These are phyloP conservation scores for Agrotis clavis DNA, from an alignment of 2,888 invertebrate species.

Conservation along the genomic window DNA sequence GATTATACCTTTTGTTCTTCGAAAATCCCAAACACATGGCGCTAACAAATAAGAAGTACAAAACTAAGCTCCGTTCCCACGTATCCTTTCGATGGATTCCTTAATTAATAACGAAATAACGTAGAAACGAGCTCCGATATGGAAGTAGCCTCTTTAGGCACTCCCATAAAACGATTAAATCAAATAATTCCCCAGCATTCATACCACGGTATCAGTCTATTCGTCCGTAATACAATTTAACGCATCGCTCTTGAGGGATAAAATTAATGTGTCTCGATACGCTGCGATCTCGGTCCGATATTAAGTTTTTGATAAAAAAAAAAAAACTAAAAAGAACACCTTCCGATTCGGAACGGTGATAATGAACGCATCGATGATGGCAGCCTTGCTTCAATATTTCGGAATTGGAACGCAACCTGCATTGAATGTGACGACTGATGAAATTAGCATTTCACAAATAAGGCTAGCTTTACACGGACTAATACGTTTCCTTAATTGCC, in stretches of 20 bases:
- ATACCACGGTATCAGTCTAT: constrained; percentile 80
- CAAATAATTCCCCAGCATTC: constrained; percentile 84
- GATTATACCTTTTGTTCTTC: constrained; percentile 83
- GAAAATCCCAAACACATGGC: constrained; percentile 83
- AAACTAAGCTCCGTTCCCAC: constrained; percentile 83
- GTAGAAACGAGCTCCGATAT: constrained; percentile 80
- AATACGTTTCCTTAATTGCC: constrained; percentile 77
- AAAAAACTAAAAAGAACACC: constrained; percentile 68
- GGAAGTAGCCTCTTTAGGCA: constrained; percentile 85
- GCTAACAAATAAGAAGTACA: constrained; percentile 73
- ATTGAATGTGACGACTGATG: constrained; percentile 55
- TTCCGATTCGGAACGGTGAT: constrained; percentile 71
- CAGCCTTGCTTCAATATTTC: constrained; percentile 61
- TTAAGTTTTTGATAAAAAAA: constrained; percentile 71
- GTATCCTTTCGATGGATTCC: constrained; percentile 82
- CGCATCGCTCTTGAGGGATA: constrained; percentile 78
- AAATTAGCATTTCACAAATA: constrained; percentile 70
- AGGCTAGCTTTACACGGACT: constrained; percentile 65
- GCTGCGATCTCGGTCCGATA: constrained; percentile 71
- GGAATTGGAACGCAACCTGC: constrained; percentile 64
- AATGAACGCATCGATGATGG: constrained; percentile 59
- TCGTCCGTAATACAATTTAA: constrained; percentile 85
- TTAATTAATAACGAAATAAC: constrained; percentile 88
- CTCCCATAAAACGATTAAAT: constrained; percentile 89
- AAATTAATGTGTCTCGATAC: constrained; percentile 76